Base-by-base conservation (phyloP, 1,140 invertebrate species). In the Venturia canescens region DNA sequence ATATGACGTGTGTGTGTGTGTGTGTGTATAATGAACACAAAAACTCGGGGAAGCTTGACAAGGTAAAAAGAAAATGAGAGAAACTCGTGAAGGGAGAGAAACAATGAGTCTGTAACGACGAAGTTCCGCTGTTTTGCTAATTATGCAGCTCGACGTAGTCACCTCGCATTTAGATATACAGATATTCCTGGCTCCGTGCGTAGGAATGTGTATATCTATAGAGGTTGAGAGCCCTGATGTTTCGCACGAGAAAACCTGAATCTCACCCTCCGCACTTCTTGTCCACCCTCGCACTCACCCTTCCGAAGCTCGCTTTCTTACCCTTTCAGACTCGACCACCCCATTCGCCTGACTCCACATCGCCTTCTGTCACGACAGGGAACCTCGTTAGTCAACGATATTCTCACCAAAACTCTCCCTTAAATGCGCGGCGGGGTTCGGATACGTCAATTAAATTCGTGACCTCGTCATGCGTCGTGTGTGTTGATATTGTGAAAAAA, bases 41-140 rank as follows among this genome's bases (percentile, higher is more conserved):
- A 63, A 21, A 48, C 44, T 29, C 15, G 50, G 44, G 84, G 74
- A 74, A 72, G 78, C 79, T 80, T 82, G 82, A 84, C 80, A 72
- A 6, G 26, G 29, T 21, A 75, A 27, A 60, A 75, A 75, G 48
- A 57, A 75, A 75, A 75, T 57, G 53, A 31, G 27, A 75, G 72
- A 57, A 75, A 75, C 31, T 60, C 27, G 34, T 26, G 50, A 60
- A 60, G 72, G 72, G 50, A 57, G 27, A 57, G 82, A 82, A 80
- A 82, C 78, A 85, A 83, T 81, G 83, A 84, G 82, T 81, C 79
- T 70, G 80, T 87, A 88, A 88, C 84, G 84, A 83, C 78, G 84
- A 60, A 86, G 83, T 88, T 87, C 86, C 86, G 83, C 83, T 87
- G 84, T 88, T 88, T 88, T 87, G 82, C 86, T 88, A 88, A 88